Percentiles rank a stretch among this genome's conserved stretches.
Evolutionary conservation across 2,113 vertebrate genomes (phyloP).

Genomic region (Barnardius zonarius): DNA sequence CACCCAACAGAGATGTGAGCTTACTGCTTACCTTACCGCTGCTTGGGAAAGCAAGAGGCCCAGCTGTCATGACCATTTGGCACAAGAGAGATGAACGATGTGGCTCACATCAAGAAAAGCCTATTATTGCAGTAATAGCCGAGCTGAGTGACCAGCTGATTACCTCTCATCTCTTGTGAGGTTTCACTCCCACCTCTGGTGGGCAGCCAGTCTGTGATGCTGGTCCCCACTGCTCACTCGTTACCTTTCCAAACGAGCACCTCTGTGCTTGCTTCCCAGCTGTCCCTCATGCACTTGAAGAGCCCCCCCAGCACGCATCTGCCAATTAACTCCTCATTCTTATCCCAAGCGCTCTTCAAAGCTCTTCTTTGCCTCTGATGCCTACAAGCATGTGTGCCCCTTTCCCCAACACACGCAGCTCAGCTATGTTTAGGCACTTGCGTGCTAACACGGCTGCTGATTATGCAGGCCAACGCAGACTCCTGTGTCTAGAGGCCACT

Average conservation of each 20-base stretch:
- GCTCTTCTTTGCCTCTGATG: background rate
- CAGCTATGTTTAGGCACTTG: background rate
- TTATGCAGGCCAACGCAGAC: background rate
- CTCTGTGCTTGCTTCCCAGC: background rate
- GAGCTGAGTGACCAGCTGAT: background rate
- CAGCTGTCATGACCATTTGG: background rate
- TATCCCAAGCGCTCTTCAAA: background rate
- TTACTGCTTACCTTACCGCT: background rate
- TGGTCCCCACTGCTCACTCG: background rate
- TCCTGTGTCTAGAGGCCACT: background rate
- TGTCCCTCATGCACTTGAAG: background rate
- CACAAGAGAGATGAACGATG: background rate
- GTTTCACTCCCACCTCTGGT: background rate
- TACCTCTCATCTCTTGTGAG: background rate
- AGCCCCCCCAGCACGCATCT: background rate
- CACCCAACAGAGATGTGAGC: background rate
- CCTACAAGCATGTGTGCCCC: background rate
- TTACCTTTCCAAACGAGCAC: background rate
- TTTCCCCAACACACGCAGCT: background rate
- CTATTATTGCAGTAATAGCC: background rate
- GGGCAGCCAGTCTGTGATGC: background rate
- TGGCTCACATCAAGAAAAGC: background rate
- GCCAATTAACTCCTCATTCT: constrained; percentile 14
- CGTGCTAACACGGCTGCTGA: background rate
- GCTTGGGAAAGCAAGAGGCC: background rate